A percentile compares a stretch with the other conserved stretches of the same genome.
These are phyloP conservation scores for Pocillopora verrucosa DNA, from an alignment of 64 coral and sea anemone genomes.

Conservation along the genomic window DNA sequence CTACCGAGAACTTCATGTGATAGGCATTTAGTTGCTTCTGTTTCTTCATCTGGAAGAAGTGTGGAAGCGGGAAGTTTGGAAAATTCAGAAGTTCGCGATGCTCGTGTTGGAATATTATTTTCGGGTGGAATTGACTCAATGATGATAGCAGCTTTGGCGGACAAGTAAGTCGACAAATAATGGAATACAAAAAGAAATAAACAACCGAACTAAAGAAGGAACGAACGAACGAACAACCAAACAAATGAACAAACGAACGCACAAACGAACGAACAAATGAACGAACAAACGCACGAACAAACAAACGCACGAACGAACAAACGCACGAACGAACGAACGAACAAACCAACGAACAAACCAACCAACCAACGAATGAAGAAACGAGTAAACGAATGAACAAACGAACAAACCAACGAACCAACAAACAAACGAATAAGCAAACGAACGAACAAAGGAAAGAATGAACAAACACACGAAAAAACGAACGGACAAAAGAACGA, in stretches of 20 bases:
- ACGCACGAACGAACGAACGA: background rate
- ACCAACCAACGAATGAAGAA: background rate
- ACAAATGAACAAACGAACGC: too few relatives aligned
- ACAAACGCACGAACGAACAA: background rate
- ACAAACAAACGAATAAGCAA: too few relatives aligned
- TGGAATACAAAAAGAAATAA: too few relatives aligned
- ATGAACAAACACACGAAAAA: too few relatives aligned
- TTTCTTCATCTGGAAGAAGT: background rate
- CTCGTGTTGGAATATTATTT: conserved; percentile 81
- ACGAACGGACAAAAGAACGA: too few relatives aligned
- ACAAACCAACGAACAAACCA: background rate
- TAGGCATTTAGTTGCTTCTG: background rate
- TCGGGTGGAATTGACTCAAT: conserved; percentile 98
- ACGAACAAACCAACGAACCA: too few relatives aligned
- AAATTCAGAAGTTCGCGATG: background rate
- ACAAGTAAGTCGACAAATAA: conserved; percentile 56
- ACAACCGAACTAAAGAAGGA: background rate
- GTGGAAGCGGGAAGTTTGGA: background rate
- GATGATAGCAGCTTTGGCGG: conserved; percentile 83
- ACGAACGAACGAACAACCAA: too few relatives aligned
- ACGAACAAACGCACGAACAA: background rate
- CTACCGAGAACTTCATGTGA: conserved; percentile 52
- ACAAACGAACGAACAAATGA: too few relatives aligned
- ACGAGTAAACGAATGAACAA: background rate
- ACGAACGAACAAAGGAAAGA: too few relatives aligned